Conservation (phyloP, 2,888 invertebrate species). For the Agrilus cyanescens region DNA sequence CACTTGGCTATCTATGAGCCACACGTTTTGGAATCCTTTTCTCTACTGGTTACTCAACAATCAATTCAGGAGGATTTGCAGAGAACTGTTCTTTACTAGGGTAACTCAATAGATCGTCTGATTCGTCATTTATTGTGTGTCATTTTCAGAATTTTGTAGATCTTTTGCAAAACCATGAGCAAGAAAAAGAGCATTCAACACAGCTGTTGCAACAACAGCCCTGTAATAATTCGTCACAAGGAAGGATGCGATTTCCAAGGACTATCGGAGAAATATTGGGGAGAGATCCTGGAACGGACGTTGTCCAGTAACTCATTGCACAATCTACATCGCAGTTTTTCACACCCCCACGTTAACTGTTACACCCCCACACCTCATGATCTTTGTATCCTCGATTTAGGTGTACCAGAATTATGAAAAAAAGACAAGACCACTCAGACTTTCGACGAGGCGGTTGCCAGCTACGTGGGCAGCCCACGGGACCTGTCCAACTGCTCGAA, state of each 20-base stretch:
- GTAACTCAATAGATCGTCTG: slow-evolving; percentile 39
- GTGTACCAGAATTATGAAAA: slow-evolving; percentile 37
- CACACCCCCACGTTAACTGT: slow-evolving; percentile 25
- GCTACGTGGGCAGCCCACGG: slow-evolving; percentile 30
- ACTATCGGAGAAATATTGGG: slow-evolving; percentile 45
- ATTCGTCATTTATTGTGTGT: slow-evolving; percentile 2
- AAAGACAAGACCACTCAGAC: slow-evolving; percentile 37
- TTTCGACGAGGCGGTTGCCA: slow-evolving; percentile 24
- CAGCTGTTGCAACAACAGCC: slow-evolving; percentile 26
- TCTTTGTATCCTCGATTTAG: slow-evolving; percentile 30
- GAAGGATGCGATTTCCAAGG: slow-evolving; percentile 41
- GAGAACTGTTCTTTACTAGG: slow-evolving; percentile 62
- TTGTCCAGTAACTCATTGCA: slow-evolving; percentile 65
- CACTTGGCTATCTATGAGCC: slow-evolving; percentile 77
- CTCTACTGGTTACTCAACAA: slow-evolving; percentile 80
- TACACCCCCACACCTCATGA: slow-evolving; percentile 31
- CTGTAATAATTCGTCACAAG: slow-evolving; percentile 23
- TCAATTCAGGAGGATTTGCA: slow-evolving; percentile 70
- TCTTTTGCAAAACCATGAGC: slow-evolving; percentile 25
- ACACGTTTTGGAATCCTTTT: slow-evolving; percentile 86
- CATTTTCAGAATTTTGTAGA: slow-evolving; percentile 19
- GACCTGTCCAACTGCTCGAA: slow-evolving; percentile 27
- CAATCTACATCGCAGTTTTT: slow-evolving; percentile 36
- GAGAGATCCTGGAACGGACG: slow-evolving; percentile 64
- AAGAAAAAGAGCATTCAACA: slow-evolving; percentile 20